Evolutionary conservation across 1,140 invertebrate species (phyloP), one percentile per base, ranked within the genome.

Genomic region (Eueides isabella): DNA sequence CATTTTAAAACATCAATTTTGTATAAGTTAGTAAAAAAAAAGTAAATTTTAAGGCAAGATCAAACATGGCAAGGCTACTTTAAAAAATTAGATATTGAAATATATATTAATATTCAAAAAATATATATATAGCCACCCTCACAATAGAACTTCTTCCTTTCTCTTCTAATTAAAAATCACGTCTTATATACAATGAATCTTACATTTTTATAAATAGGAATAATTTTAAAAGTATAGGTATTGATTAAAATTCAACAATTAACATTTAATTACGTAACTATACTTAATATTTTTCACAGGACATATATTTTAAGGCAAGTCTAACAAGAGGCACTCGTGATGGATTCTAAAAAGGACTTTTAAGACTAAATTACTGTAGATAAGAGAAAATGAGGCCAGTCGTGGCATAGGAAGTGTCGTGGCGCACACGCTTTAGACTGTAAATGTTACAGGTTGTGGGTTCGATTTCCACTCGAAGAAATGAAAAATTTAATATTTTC

Each of bases 231-330:
- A 16, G 35, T 55, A 26, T 55, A 55, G 41, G 16, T 44, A 44
- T 28, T 62, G 61, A 63, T 63, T 63, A 30, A 63, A 7, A 19
- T 55, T 55, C 9, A 23, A 55, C 19, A 26, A 55, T 55, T 23
- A 23, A 55, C 48, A 55, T 55, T 55, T 26, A 55, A 12, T 23
- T 55, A 55, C 48, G n/a, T 23, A 12, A 55, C 48, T 55, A 55
- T n/a, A 55, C 19, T 55, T 61, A 28, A 74, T 31, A 68, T 78
- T 19, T 55, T 23, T 55, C 48, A 55, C 9, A 55, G 48, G 48
- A 23, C 71, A 55, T 55, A 26, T 55, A 55, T 1, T 70, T 67
- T 80, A 84, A 85, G 84, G 84, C 84, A 85, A 85, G 84, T 82
- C 75, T 78, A 64, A 78, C 61, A 76, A 68, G 76, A 85, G 79